Conservation (phyloP, 2,113 vertebrate genomes). For the Eulemur macaco region DNA sequence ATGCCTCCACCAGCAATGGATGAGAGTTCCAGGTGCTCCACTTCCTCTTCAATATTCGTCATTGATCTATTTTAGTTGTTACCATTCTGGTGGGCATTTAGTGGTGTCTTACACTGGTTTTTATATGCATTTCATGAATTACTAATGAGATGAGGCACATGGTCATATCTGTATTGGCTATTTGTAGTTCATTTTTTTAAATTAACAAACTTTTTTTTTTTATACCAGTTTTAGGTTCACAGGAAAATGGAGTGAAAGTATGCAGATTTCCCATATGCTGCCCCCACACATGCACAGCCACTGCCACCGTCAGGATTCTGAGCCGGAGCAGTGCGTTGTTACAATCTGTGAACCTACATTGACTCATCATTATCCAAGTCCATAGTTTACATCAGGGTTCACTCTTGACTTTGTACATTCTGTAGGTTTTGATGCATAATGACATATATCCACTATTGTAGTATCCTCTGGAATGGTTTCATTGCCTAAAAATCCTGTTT, state of each 20-base stretch:
- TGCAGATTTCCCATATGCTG: no score
- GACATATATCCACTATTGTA: no score
- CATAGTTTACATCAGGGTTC: no score
- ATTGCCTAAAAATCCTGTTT: no score
- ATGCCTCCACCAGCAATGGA: neutral
- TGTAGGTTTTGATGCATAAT: no score
- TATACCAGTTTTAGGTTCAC: neutral
- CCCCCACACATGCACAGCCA: neutral
- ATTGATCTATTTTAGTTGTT: neutral
- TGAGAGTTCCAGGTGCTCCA: neutral
- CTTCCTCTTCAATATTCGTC: neutral
- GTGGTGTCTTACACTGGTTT: neutral
- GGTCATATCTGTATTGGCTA: neutral
- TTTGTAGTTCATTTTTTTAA: neutral
- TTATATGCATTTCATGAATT: neutral
- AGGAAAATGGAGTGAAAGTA: neutral
- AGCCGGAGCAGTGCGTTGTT: no score
- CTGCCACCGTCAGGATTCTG: no score
- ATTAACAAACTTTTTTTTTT: neutral
- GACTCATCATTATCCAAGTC: no score
- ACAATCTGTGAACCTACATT: no score
- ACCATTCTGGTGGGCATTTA: neutral
- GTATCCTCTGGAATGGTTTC: no score
- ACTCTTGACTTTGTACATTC: no score
- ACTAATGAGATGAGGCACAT: neutral